These are phyloP conservation scores for Caloenas nicobarica DNA, from an alignment of 2,113 vertebrate species.

Conservation along the genomic window DNA sequence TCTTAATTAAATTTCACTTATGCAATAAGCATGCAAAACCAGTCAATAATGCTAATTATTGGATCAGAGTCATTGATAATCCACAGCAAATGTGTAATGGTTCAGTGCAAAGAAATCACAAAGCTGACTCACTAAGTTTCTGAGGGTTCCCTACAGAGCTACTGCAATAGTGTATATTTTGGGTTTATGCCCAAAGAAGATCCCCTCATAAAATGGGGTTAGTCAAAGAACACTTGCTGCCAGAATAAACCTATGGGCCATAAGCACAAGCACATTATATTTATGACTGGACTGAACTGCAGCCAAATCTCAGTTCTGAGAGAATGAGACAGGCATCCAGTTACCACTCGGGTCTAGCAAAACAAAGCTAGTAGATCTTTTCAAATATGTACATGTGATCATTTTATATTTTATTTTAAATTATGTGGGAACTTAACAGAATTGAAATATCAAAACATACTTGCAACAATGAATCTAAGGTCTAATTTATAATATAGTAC, in stretches of 20 bases:
- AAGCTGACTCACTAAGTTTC: slow-evolving; percentile 15
- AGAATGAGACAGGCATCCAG: not conserved
- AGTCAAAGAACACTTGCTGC: not conserved
- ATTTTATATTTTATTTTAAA: not conserved
- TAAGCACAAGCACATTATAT: not conserved
- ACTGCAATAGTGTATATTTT: slow-evolving; percentile 16
- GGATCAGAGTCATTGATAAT: not conserved
- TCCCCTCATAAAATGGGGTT: not conserved
- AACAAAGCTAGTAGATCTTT: not conserved
- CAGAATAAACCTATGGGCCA: not conserved
- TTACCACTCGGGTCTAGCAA: not conserved
- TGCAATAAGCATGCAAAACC: not conserved
- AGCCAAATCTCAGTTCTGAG: not conserved
- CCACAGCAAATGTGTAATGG: not conserved
- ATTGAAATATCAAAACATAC: not conserved
- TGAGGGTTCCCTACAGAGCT: not conserved
- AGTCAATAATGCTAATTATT: slow-evolving; percentile 7
- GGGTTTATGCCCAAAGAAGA: slow-evolving; percentile 3
- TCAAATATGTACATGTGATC: not conserved
- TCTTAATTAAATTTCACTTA: not conserved
- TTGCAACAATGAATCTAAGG: not conserved
- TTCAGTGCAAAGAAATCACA: slow-evolving; percentile 9
- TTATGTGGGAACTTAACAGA: not conserved
- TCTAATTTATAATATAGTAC: not conserved
- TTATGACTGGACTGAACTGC: not conserved